Evolutionary conservation across 2,888 invertebrate genomes (phyloP).

Genomic region (Plebejus anna): DNA sequence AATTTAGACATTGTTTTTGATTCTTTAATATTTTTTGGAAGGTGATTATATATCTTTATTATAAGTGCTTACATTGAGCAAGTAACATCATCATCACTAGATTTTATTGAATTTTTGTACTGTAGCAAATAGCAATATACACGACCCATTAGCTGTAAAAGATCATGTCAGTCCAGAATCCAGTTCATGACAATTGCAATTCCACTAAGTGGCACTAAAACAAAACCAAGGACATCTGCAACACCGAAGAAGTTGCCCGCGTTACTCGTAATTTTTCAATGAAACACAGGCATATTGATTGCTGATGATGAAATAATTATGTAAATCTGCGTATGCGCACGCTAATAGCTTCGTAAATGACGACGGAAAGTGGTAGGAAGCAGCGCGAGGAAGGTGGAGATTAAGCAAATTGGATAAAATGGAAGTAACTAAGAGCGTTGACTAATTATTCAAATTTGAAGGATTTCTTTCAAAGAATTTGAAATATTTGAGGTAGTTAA

Average conservation of each 20-base stretch:
- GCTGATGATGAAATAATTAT: slow-evolving; percentile 7
- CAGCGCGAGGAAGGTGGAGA: slow-evolving; percentile 7
- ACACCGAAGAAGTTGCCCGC: background rate
- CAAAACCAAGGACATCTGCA: background rate
- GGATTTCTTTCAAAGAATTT: background rate
- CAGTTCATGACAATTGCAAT: background rate
- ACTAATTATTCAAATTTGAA: background rate
- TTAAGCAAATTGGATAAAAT: slow-evolving; percentile 2
- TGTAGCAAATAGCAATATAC: no score
- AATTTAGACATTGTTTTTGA: no score
- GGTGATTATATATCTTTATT: no score
- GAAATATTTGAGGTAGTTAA: background rate
- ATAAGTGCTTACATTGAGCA: background rate
- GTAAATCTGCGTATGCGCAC: slow-evolving; percentile 6
- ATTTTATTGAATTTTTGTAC: background rate
- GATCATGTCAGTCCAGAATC: background rate
- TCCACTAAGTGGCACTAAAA: background rate
- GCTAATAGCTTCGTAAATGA: background rate
- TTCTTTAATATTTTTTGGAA: no score
- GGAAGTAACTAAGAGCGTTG: background rate
- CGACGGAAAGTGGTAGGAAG: slow-evolving; percentile 7
- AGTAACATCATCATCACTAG: no score
- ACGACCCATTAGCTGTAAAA: no score
- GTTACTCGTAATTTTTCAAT: background rate
- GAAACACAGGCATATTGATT: background rate